Evolutionary conservation across 2,797 vertebrate species (phyloP), one percentile per base, ranked within the genome.

Genomic region (Leuciscus waleckii): DNA sequence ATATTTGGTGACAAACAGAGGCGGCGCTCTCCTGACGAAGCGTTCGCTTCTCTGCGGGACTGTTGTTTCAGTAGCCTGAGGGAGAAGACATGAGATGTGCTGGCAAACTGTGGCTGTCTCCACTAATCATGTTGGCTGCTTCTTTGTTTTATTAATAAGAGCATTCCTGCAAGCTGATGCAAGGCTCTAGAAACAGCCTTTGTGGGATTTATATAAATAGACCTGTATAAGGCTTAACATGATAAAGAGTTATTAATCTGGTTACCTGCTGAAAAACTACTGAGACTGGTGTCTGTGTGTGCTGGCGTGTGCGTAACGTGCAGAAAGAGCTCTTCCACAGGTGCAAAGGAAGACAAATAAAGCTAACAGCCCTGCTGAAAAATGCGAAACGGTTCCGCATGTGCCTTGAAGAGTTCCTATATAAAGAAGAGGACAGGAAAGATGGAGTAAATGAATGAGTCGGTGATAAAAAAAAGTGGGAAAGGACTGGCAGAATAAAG

Each of bases 91-190:
- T 82, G 81, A 91, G 90, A 87, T 82, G 85, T 82, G 83, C 87
- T 87, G 84, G 90, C 88, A 86, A 84, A 70, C 87, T 85, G 79
- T 79, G 35, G 51, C 90, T 86, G 88, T 92, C 90, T 90, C 73
- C 86, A 82, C 85, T 82, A 87, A 90, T 93, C 91, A 92, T 91
- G 92, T 94, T 94, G 82, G 91, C 92, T 93, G 91, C 91, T 91
- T 82, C 86, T 95, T 94, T 94, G 94, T 94, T 94, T 94, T 94
- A 94, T 90, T 96, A 96, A 95, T 95, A 95, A 95, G 94, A 92
- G 91, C 92, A 92, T 95, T 95, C 93, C 93, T 94, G 93, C 87
- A 88, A 94, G 95, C 95, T 95, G 95, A 96, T 93, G 95, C 95
- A 95, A 95, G 94, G 91, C 94, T 89, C 89, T 90, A 92, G 94